A percentile compares a stretch with the other conserved stretches of the same genome.
These are phyloP conservation scores for Regulus satrapa DNA, from an alignment of 2,113 vertebrate species.

Conservation along the genomic window DNA sequence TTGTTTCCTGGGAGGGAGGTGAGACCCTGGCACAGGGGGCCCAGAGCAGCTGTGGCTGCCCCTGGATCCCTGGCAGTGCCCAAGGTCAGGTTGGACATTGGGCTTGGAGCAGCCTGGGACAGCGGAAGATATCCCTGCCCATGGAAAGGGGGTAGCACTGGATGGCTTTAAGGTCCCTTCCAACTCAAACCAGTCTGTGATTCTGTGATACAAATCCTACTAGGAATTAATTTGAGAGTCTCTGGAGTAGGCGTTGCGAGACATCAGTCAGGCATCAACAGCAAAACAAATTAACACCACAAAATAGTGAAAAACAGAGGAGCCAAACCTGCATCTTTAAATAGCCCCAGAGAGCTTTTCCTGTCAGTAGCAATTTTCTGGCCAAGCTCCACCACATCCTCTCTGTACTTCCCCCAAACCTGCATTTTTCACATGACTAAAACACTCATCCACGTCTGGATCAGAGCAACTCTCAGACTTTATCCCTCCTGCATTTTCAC, in stretches of 20 bases:
- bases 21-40: rapidly evolving
- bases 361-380: background rate
- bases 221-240: background rate
- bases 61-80: background rate
- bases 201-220: background rate
- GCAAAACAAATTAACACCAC: background rate
- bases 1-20: rapidly evolving
- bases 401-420: background rate
- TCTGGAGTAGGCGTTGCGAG: background rate
- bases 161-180: background rate
- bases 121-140: background rate
- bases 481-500: background rate
- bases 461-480: background rate
- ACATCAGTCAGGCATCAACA: background rate
- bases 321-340: background rate
- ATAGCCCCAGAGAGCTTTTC: background rate
- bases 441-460: background rate
- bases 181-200: background rate
- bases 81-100: rapidly evolving
- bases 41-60: background rate
- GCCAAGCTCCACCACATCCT: background rate
- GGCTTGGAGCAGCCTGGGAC: rapidly evolving
- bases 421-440: background rate
- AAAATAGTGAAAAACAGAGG: background rate
- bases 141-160: background rate